Base-by-base conservation (phyloP, 2,888 invertebrate genomes). In the Caenorhabditis afra region DNA sequence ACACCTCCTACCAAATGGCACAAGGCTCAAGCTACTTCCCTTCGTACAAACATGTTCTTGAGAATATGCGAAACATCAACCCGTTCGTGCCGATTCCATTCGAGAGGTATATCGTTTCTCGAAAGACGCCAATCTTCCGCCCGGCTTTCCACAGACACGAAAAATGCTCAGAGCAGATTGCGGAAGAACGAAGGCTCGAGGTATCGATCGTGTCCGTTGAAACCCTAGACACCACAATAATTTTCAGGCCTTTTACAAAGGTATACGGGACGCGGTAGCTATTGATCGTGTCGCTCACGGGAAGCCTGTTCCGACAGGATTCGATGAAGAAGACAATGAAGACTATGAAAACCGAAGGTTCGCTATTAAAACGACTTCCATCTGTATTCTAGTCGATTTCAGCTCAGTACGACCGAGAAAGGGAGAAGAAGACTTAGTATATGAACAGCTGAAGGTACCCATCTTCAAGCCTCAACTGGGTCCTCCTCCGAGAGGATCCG, bases 41-140 rank as follows among this genome's bases (percentile, higher is more conserved):
- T 88, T 94, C 95, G 0, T 95, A 95, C 89, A 92, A 93, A 80
- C 93, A 94, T 87, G 94, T 95, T 0, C 91, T 95, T 64, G 92
- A 92, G 82, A 94, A 94, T n/a, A 89, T 95, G 29, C 93, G 94
- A 71, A 68, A 55, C 3, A 50, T 81, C 1, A 66, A 52, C 29
- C 62, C 53, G 11, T 80, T 92, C 7, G 29, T 55, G 2, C 83
- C 84, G 4, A 79, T 91, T 45, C 91, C 91, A 0, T 90, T 91
- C 73, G 81, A 87, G 59, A 66, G 86, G 35, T 88, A 90, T 73
- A 53, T 91, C 5, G 85, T 90, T 12, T 29, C 82, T 61, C 84
- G 79, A 29, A 82, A 81, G 62, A 82, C 68, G 22, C 55, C 73
- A 0, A 76, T 85, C 5, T 71, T 68, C 11, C 74, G 75, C 3